Evolutionary conservation across 2,113 vertebrate genomes (phyloP), one percentile per base, ranked within the genome.

Genomic region (Tragelaphus buxtoni): DNA sequence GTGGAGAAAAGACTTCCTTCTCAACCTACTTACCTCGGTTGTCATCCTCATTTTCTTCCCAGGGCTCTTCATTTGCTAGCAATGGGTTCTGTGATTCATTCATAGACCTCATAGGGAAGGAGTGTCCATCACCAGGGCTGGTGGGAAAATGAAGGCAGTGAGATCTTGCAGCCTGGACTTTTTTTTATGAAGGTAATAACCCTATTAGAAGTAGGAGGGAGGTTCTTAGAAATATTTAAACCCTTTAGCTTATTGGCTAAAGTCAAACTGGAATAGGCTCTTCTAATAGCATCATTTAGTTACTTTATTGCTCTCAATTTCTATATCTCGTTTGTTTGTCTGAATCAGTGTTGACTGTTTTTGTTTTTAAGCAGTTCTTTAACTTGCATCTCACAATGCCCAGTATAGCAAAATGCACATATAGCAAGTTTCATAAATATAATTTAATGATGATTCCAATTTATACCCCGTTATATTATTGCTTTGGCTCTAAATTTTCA

Each of bases 41-140:
- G 83, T 99, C 99, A 88, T 99, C 99, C 32, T 99, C 99, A 7
- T 99, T 99, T 60, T 99, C 99, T 94, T 99, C 99, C 99, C 99
- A 99, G 94, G 99, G 99, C 97, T 99, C 99, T 97, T 99, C 99
- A 55, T 98, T 99, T 89, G 99, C 99, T 94, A 99, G 98, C 87
- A 99, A 98, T 16, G 99, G 99, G 91, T 99, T 99, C 86, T 97
- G 99, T 55, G 99, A 99, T 95, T 99, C 99, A 92, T 97, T 99
- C 51, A 98, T 96, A 79, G 98, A 98, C 97, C 99, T 99, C 98
- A 99, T 98, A 13, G 99, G 99, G 98, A 99, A 99, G 42, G 99
- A 99, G 69, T 99, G 99, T 61, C 99, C 99, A 85, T 99, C 99
- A 0, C 99, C 99, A 96, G 99, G 99, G 98, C 99, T 99, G 97